These are phyloP conservation scores for Columba janthina DNA, from an alignment of 2,113 vertebrate species.

Conservation along the genomic window DNA sequence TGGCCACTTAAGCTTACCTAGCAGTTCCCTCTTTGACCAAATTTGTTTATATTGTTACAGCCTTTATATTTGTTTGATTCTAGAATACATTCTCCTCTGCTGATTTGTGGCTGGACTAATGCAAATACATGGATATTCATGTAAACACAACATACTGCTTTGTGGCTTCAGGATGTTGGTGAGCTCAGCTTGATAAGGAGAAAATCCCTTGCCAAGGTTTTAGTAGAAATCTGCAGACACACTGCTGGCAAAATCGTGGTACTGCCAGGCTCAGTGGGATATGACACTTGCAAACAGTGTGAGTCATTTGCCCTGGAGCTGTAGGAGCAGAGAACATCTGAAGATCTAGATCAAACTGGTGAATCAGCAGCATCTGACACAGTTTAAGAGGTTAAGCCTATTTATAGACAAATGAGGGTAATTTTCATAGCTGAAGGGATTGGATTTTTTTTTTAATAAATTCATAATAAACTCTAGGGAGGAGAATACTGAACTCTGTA, in stretches of 20 bases:
- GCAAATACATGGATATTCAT: background rate
- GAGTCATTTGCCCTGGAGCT: slow-evolving; percentile 33
- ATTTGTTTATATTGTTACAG: too few species aligned
- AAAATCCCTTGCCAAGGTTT: background rate
- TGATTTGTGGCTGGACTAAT: background rate
- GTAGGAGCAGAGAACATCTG: slow-evolving; percentile 12
- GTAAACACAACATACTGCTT: background rate
- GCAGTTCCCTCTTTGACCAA: too few species aligned
- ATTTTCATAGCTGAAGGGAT: slow-evolving; percentile 47
- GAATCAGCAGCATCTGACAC: slow-evolving; percentile 55
- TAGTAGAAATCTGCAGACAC: background rate
- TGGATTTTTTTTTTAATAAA: background rate
- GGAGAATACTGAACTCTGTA: background rate
- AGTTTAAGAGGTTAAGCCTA: slow-evolving; percentile 62
- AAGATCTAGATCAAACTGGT: slow-evolving; percentile 33
- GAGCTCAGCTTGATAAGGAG: background rate
- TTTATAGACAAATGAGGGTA: slow-evolving; percentile 53
- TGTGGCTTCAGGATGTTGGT: background rate
- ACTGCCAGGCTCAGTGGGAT: background rate
- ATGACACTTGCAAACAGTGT: background rate
- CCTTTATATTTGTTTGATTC: background rate
- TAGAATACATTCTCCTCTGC: background rate
- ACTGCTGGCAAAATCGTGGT: background rate
- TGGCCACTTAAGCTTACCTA: too few species aligned
- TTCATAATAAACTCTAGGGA: slow-evolving; percentile 24